phyloP scores from a whole-genome alignment of 2,113 vertebrate species.

The Mastomys natalensis region DNA sequence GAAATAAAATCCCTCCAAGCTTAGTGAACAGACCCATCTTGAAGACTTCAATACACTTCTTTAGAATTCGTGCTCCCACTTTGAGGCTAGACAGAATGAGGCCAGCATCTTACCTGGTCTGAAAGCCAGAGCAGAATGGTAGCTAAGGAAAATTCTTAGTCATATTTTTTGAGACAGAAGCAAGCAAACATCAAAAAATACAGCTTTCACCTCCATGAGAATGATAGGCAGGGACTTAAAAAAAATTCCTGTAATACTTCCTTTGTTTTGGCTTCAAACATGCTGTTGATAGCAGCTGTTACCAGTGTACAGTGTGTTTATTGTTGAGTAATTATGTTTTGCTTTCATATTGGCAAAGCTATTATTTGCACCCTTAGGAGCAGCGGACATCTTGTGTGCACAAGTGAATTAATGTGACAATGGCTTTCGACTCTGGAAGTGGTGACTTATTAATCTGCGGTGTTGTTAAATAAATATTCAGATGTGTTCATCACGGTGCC shows the following conservation, averaged over 20 bases:
- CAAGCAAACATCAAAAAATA: conserved; percentile 34
- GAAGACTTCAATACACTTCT: background rate
- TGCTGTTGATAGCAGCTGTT: conserved; percentile 67
- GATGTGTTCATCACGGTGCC: conserved; percentile 68
- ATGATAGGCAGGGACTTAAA: conserved; percentile 40
- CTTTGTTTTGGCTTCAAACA: conserved; percentile 76
- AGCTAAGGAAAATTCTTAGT: background rate
- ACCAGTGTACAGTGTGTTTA: conserved; percentile 74
- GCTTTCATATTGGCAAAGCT: conserved; percentile 75
- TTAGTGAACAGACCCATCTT: background rate
- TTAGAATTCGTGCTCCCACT: background rate
- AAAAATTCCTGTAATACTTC: conserved; percentile 64
- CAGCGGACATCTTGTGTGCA: conserved; percentile 60
- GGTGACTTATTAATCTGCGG: conserved; percentile 73
- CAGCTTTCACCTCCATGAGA: conserved; percentile 40
- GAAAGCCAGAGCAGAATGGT: background rate
- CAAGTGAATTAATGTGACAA: conserved; percentile 71
- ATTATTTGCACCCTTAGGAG: conserved; percentile 75
- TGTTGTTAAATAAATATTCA: conserved; percentile 74
- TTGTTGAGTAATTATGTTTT: conserved; percentile 79
- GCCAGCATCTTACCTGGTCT: background rate
- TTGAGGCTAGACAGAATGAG: conserved; percentile 19
- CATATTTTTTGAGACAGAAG: background rate
- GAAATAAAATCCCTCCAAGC: background rate
- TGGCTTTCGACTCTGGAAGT: conserved; percentile 75